These are phyloP conservation scores for Plecotus auritus DNA, from an alignment of 2,113 vertebrate species.

Conservation along the genomic window DNA sequence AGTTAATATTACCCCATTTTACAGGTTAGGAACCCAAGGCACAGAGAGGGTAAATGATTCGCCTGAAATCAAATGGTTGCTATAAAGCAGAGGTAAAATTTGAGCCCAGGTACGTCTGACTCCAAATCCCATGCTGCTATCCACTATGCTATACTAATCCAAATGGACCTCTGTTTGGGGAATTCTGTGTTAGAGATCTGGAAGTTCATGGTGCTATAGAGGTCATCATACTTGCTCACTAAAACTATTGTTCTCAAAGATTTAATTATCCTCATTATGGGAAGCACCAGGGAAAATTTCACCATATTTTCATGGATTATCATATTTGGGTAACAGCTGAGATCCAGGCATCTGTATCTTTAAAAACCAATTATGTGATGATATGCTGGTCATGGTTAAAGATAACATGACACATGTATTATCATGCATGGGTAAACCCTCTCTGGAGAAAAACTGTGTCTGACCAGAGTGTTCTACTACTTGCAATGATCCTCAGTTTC, in stretches of 20 bases:
- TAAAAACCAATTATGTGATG: neutral
- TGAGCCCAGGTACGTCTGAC: neutral
- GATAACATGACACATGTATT: neutral
- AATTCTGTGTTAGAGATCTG: neutral
- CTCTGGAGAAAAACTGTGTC: neutral
- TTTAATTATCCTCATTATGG: neutral
- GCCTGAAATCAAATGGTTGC: neutral
- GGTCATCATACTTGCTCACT: neutral
- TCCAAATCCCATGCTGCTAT: neutral
- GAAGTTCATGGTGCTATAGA: neutral
- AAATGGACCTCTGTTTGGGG: neutral
- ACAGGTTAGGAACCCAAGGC: neutral
- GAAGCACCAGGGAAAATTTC: neutral
- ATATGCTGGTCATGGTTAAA: neutral
- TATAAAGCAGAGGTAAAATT: neutral
- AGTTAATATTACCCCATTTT: conserved; percentile 3
- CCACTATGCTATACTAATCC: neutral
- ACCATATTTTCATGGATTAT: neutral
- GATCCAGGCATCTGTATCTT: neutral
- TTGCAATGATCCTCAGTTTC: neutral
- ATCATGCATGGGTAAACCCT: neutral
- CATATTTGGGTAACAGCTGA: neutral
- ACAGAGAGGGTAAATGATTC: neutral
- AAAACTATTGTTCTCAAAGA: neutral
- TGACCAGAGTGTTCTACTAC: neutral